Percentiles rank a stretch among this genome's conserved stretches.
Conservation (phyloP, 2,797 vertebrate species). For the Tragopan temminckii region DNA sequence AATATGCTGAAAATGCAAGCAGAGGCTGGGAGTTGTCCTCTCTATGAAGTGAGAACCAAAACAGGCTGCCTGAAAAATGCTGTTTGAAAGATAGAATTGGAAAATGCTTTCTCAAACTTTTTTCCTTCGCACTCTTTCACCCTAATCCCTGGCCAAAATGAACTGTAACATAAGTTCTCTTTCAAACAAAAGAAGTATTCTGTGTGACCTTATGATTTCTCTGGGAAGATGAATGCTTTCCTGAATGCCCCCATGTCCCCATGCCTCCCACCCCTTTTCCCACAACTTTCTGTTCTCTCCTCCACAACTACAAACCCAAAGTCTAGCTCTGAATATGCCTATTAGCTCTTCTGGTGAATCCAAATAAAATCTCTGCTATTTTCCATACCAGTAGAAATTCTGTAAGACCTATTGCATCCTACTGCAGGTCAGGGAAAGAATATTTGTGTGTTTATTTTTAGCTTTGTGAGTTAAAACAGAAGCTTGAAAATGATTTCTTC, state of each 20-base stretch:
- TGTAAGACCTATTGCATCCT: neutral
- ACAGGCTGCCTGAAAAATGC: neutral
- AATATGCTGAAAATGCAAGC: slow-evolving; percentile 53
- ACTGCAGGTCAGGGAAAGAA: neutral
- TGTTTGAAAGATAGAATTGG: neutral
- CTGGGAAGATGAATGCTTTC: neutral
- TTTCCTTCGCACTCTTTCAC: neutral
- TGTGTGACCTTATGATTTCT: neutral
- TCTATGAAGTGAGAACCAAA: slow-evolving; percentile 6
- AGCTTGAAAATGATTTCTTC: neutral
- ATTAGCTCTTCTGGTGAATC: neutral
- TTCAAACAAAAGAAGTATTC: neutral
- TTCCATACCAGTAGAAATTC: neutral
- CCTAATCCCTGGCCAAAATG: neutral
- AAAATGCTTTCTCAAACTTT: slow-evolving; percentile 4
- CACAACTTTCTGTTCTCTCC: neutral
- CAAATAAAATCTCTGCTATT: neutral
- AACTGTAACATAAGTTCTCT: neutral
- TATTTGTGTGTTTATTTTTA: neutral
- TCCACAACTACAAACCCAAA: neutral
- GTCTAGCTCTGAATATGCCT: neutral
- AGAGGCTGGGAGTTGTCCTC: neutral
- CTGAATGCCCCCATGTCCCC: neutral
- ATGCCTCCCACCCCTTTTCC: neutral
- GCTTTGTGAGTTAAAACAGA: neutral